Evolutionary conservation across 1,140 invertebrate genomes (phyloP).

Genomic region (Drosophila eugracilis): DNA sequence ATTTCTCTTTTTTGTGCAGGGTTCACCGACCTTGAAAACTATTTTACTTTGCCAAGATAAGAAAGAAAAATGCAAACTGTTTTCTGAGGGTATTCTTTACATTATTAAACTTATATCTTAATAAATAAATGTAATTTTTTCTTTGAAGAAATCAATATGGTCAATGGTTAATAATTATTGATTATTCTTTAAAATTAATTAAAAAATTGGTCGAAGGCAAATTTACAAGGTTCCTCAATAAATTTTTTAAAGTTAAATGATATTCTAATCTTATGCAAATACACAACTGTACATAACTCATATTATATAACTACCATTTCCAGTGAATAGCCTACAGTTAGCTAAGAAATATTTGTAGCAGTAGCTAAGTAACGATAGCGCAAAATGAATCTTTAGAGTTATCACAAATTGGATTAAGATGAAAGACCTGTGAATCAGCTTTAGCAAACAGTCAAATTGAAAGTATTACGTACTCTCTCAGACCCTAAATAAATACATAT

Average conservation of each 20-base stretch:
- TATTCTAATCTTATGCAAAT: no score
- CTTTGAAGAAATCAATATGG: no score
- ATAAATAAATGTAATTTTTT: no score
- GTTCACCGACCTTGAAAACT: slow-evolving; percentile 31
- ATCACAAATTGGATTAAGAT: slow-evolving; percentile 13
- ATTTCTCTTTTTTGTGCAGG: slow-evolving; percentile 31
- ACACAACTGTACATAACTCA: not conserved
- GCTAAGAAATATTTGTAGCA: no score
- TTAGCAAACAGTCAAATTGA: slow-evolving; percentile 29
- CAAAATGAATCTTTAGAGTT: slow-evolving; percentile 1
- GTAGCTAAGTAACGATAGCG: not conserved
- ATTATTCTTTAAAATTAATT: no score
- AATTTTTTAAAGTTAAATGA: no score
- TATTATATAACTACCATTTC: not conserved
- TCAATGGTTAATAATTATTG: no score
- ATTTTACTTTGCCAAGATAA: slow-evolving; percentile 6
- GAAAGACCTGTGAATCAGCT: slow-evolving; percentile 26
- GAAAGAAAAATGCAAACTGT: not conserved
- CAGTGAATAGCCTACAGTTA: no score
- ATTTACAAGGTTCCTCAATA: not conserved
- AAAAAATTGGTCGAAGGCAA: no score
- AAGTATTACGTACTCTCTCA: slow-evolving; percentile 28
- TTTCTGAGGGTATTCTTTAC: no score
- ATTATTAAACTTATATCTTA: no score
- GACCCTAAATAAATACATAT: slow-evolving; percentile 28